phyloP scores from a whole-genome alignment of 2,113 vertebrate species.

The Castor canadensis region DNA sequence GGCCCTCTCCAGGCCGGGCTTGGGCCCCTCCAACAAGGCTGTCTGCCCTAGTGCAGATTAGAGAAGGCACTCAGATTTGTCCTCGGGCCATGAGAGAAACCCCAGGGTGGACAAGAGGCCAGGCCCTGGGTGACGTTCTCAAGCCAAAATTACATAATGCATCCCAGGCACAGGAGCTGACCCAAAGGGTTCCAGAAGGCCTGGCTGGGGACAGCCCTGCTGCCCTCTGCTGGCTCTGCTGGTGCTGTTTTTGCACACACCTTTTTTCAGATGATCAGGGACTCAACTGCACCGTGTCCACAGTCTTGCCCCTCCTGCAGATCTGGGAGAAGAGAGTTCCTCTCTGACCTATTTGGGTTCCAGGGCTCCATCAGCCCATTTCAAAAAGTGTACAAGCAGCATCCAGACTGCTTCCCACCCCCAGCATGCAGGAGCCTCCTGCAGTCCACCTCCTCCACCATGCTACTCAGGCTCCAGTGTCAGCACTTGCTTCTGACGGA shows the following conservation, averaged over 20 bases:
- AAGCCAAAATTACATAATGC: rapidly evolving
- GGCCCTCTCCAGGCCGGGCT: background rate
- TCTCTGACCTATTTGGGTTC: rapidly evolving
- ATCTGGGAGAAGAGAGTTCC: background rate
- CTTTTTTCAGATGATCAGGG: rapidly evolving
- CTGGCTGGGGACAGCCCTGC: rapidly evolving
- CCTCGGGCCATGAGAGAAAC: rapidly evolving
- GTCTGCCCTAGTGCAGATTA: no score
- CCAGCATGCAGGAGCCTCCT: no score
- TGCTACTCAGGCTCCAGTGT: no score
- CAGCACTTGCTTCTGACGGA: background rate
- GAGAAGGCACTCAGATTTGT: rapidly evolving
- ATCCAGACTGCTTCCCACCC: no score
- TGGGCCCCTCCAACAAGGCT: background rate
- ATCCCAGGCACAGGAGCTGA: rapidly evolving
- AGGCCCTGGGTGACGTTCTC: background rate
- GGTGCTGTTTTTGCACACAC: rapidly evolving
- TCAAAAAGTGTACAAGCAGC: rapidly evolving
- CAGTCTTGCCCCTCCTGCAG: rapidly evolving
- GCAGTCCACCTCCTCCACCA: no score
- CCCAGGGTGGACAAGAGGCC: rapidly evolving
- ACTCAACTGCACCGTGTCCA: rapidly evolving
- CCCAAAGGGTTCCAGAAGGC: rapidly evolving
- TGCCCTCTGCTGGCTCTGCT: rapidly evolving
- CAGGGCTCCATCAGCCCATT: rapidly evolving